Conservation (phyloP, 2,888 invertebrate genomes). For the Acanthopleura granulata region DNA sequence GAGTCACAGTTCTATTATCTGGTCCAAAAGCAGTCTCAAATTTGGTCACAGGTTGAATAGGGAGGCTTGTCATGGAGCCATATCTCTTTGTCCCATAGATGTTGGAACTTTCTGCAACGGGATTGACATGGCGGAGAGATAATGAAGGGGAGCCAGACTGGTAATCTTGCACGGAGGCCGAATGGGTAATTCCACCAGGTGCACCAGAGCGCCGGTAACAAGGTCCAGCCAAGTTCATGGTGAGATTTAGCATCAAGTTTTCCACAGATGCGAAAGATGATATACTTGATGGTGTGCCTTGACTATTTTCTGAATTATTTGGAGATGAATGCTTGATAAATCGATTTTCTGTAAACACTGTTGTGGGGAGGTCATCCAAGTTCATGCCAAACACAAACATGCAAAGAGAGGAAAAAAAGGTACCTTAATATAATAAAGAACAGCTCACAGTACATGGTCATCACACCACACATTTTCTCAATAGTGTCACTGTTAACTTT, state of each 20-base stretch:
- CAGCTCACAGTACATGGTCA: too few relatives aligned
- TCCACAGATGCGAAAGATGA: conserved; percentile 61
- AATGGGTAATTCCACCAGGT: too few relatives aligned
- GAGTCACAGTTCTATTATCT: conserved; percentile 57
- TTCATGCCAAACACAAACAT: conserved; percentile 10
- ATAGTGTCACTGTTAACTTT: too few relatives aligned
- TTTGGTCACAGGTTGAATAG: conserved; percentile 45
- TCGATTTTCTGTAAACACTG: conserved; percentile 31
- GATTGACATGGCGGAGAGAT: conserved; percentile 40
- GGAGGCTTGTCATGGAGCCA: conserved; percentile 37
- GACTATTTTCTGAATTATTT: conserved; percentile 19
- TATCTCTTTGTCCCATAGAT: conserved; percentile 30
- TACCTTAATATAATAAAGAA: too few relatives aligned
- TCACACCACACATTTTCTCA: too few relatives aligned
- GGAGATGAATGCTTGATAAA: conserved; percentile 39
- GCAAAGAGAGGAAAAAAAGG: background rate
- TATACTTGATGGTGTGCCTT: conserved; percentile 37
- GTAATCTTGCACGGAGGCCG: background rate
- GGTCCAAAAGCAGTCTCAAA: conserved; percentile 63
- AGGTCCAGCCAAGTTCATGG: conserved; percentile 26
- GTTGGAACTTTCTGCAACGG: conserved; percentile 32
- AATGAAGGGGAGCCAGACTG: conserved; percentile 18
- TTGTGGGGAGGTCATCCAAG: background rate
- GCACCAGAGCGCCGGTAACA: background rate
- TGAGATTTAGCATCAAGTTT: conserved; percentile 58